Evolutionary conservation across 2,797 vertebrate species (phyloP).

Genomic region (Notolabrus celidotus): DNA sequence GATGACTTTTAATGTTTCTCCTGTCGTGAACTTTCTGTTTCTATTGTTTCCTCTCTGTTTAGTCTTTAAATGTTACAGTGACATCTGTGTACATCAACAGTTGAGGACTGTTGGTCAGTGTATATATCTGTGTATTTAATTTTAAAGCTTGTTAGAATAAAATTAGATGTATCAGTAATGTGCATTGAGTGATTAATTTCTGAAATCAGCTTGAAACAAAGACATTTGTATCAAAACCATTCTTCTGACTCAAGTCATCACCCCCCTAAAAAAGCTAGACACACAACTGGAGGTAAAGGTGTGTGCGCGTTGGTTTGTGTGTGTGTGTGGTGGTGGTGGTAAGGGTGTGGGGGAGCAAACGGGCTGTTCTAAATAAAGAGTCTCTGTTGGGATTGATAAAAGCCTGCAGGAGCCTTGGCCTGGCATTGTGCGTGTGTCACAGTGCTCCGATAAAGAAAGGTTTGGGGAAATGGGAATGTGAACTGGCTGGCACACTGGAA

Average conservation of each 20-base stretch:
- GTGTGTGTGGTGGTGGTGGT: constrained; percentile 5
- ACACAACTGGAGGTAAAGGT: constrained; percentile 42
- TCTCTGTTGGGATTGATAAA: constrained; percentile 65
- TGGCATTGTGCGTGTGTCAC: constrained; percentile 85
- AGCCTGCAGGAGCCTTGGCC: constrained; percentile 74
- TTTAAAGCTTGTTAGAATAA: no score
- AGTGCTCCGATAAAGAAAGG: constrained; percentile 77
- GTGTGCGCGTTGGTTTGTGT: no score
- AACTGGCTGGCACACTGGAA: constrained; percentile 55
- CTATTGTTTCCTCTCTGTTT: constrained; percentile 4
- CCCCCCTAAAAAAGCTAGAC: constrained; percentile 45
- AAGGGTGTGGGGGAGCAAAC: no score
- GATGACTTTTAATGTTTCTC: background rate
- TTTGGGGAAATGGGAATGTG: constrained; percentile 60
- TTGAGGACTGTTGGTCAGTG: background rate
- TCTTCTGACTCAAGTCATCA: background rate
- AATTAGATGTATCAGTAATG: no score
- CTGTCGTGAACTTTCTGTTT: background rate
- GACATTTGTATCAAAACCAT: no score
- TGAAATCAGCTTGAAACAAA: no score
- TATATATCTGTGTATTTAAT: no score
- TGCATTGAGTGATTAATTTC: no score
- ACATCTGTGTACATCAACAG: background rate
- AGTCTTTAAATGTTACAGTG: background rate
- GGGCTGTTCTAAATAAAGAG: constrained; percentile 57